A percentile compares a stretch with the other conserved stretches of the same genome.
Evolutionary conservation across 2,888 invertebrate genomes (phyloP).

Genomic region (Cerceris rybyensis): DNA sequence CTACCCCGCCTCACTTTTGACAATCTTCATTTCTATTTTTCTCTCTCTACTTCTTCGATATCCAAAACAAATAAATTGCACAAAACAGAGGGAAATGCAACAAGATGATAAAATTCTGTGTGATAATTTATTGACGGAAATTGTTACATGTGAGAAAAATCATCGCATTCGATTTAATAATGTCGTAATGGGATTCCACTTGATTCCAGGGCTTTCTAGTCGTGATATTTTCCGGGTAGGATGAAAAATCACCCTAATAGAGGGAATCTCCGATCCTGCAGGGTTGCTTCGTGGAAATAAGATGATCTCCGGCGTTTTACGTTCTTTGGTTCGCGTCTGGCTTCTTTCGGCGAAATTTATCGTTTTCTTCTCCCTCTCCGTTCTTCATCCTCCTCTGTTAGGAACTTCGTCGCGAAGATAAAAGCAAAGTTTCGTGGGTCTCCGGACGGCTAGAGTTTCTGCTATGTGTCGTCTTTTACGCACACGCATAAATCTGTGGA

Average conservation of each 20-base stretch:
- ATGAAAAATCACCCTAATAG: constrained; percentile 13
- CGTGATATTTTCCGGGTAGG: constrained; percentile 24
- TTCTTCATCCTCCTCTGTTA: constrained; percentile 19
- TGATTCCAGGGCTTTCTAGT: background rate
- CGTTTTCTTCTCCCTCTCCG: constrained; percentile 9
- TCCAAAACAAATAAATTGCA: no score
- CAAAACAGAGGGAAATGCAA: no score
- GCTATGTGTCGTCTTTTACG: constrained; percentile 45
- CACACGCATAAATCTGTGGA: constrained; percentile 63
- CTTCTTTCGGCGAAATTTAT: constrained; percentile 61
- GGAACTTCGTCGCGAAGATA: constrained; percentile 62
- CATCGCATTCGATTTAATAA: no score
- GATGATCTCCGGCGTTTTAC: constrained; percentile 54
- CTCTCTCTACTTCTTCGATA: no score
- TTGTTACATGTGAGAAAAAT: no score
- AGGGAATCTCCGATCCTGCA: constrained; percentile 28
- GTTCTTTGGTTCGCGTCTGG: constrained; percentile 47
- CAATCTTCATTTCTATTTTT: no score
- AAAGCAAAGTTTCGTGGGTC: constrained; percentile 65
- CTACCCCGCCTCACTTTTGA: no score
- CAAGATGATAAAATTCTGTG: no score
- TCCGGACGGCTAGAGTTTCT: constrained; percentile 48
- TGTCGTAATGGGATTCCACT: constrained; percentile 1
- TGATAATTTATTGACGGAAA: no score
- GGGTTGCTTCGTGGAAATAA: constrained; percentile 48